Conservation (phyloP, 2,888 invertebrate species). For the Apomyelois bistriatella region DNA sequence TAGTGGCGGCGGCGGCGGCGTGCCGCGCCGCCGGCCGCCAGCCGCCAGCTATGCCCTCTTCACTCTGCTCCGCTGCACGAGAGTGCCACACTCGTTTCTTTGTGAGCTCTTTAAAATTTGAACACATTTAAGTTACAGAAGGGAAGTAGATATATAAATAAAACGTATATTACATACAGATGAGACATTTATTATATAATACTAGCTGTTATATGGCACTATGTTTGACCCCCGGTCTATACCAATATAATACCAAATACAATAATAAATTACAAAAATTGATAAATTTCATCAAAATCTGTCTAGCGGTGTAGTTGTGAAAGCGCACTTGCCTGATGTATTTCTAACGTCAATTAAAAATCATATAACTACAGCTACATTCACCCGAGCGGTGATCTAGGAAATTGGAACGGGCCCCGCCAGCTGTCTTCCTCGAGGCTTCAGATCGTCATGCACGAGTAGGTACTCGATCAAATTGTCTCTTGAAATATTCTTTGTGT, state of each 20-base stretch:
- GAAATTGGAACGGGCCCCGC: slow-evolving; percentile 42
- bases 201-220: too few species aligned
- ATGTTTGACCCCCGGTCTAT: too few species aligned
- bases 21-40: background rate
- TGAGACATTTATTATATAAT: too few species aligned
- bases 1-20: slow-evolving; percentile 4
- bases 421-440: slow-evolving; percentile 32
- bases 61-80: slow-evolving; percentile 5
- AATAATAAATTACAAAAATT: too few species aligned
- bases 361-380: slow-evolving; percentile 31
- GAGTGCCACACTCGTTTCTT: slow-evolving; percentile 27
- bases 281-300: too few species aligned
- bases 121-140: slow-evolving; percentile 17
- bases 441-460: slow-evolving; percentile 28
- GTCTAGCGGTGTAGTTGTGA: too few species aligned
- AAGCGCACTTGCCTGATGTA: too few species aligned
- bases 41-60: background rate
- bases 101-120: slow-evolving; percentile 29
- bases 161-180: background rate
- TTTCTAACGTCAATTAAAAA: slow-evolving; percentile 23
- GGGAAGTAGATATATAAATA: background rate
- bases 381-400: slow-evolving; percentile 36
- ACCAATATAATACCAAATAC: too few species aligned
- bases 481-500: background rate
- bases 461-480: slow-evolving; percentile 3